Conservation (phyloP, 2,888 invertebrate genomes). For the Acleris laterana region DNA sequence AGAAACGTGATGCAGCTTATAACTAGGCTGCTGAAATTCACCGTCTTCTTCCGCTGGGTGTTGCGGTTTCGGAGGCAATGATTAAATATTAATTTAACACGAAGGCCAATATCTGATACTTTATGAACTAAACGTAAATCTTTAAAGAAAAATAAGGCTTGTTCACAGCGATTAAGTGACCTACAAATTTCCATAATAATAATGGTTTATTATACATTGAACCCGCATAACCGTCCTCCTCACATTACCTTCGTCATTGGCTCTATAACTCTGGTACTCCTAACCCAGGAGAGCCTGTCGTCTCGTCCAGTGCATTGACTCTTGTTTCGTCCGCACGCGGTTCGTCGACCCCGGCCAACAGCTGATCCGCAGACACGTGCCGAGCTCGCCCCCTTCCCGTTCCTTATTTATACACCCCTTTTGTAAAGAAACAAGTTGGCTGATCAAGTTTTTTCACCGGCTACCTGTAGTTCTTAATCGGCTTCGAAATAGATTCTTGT, state of each 20-base stretch:
- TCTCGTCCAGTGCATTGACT: slow-evolving; percentile 19
- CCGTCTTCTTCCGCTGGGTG: no score
- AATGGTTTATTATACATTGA: no score
- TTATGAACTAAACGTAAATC: no score
- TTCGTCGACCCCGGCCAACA: slow-evolving; percentile 55
- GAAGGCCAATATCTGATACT: no score
- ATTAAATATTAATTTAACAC: no score
- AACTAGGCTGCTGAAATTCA: no score
- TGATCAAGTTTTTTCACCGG: slow-evolving; percentile 8
- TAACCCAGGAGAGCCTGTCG: slow-evolving; percentile 5
- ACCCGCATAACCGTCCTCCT: no score
- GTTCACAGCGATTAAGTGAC: no score
- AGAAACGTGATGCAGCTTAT: no score
- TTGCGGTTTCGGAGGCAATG: no score
- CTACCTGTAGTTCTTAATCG: slow-evolving; percentile 12
- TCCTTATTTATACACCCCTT: slow-evolving; percentile 8
- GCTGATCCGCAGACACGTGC: slow-evolving; percentile 64
- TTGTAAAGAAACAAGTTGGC: slow-evolving; percentile 7
- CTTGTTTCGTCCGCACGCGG: slow-evolving; percentile 48
- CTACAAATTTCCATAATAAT: no score
- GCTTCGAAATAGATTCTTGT: not conserved
- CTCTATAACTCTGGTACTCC: slow-evolving; percentile 5
- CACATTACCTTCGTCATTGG: not conserved
- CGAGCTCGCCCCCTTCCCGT: slow-evolving; percentile 37
- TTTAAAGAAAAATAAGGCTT: no score